Evolutionary conservation across 2,888 invertebrate genomes (phyloP).

Genomic region (Gastrophysa polygoni): DNA sequence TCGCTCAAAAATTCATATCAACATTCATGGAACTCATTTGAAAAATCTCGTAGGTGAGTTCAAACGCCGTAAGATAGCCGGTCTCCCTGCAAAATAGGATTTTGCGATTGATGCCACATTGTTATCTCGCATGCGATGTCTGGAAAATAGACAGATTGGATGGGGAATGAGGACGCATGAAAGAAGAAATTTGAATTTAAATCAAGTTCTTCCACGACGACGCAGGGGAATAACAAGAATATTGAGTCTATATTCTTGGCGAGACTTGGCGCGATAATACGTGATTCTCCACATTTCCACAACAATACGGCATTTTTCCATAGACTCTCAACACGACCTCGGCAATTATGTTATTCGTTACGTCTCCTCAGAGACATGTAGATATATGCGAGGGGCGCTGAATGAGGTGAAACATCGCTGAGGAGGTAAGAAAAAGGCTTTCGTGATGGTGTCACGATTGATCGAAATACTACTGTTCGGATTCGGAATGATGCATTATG

Average conservation of each 20-base stretch:
- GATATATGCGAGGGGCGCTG: no score
- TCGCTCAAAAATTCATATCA: no score
- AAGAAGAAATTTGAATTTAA: conserved; percentile 1
- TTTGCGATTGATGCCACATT: not conserved
- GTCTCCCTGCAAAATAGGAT: not conserved
- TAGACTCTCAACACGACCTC: not conserved
- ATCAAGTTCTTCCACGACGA: not conserved
- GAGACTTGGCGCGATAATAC: not conserved
- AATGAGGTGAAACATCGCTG: no score
- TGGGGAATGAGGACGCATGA: not conserved
- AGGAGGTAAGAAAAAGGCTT: no score
- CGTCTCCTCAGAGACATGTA: no score
- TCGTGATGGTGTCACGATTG: no score
- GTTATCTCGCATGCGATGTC: not conserved
- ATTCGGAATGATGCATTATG: no score
- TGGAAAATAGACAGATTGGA: conserved; percentile 1
- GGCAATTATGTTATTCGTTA: not conserved
- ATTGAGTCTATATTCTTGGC: not conserved
- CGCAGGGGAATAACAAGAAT: not conserved
- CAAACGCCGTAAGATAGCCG: not conserved
- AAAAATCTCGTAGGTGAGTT: no score
- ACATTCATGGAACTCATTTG: no score
- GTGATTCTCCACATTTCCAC: not conserved
- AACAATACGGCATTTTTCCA: not conserved
- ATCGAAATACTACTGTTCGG: no score